These are phyloP conservation scores for Temnothorax nylanderi DNA, from an alignment of 1,140 invertebrate genomes.

Conservation along the genomic window DNA sequence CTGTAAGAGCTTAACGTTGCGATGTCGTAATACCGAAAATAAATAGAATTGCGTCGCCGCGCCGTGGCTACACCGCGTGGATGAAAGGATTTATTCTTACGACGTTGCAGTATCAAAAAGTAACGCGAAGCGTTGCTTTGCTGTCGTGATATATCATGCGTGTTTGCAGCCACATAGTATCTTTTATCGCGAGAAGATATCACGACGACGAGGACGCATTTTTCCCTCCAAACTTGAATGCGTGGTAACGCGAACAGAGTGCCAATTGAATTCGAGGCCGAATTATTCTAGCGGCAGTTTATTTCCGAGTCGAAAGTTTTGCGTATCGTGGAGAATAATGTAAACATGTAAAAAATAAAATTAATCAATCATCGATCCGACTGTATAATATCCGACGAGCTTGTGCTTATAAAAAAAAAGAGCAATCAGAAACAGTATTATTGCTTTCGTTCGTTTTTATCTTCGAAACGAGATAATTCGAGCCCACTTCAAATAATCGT, in stretches of 20 bases:
- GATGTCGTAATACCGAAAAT: constrained; percentile 38
- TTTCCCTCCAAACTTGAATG: constrained; percentile 39
- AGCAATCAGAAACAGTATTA: not conserved
- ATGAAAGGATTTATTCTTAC: constrained; percentile 42
- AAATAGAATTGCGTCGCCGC: constrained; percentile 10
- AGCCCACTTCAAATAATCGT: constrained; percentile 46
- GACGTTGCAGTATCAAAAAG: constrained; percentile 37
- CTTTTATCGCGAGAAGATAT: constrained; percentile 57
- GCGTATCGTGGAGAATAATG: not conserved
- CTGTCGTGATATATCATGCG: constrained; percentile 28
- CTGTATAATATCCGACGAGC: not conserved
- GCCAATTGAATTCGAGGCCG: constrained; percentile 41
- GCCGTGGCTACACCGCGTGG: not conserved
- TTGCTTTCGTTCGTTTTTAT: constrained; percentile 24
- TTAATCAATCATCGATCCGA: not conserved
- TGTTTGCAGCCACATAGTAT: constrained; percentile 52
- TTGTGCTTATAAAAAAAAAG: not conserved
- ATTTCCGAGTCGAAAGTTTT: constrained; percentile 18
- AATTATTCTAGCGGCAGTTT: constrained; percentile 32
- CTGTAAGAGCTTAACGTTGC: constrained; percentile 4
- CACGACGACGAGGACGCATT: constrained; percentile 31
- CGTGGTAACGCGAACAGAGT: constrained; percentile 20
- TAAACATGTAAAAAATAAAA: not conserved
- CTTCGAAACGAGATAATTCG: constrained; percentile 27
- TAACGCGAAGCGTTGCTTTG: constrained; percentile 23